A percentile compares a stretch with the other conserved stretches of the same genome.
These are phyloP conservation scores for Habroteleia sp. DNA, from an alignment of 2,888 invertebrate species.

Conservation along the genomic window DNA sequence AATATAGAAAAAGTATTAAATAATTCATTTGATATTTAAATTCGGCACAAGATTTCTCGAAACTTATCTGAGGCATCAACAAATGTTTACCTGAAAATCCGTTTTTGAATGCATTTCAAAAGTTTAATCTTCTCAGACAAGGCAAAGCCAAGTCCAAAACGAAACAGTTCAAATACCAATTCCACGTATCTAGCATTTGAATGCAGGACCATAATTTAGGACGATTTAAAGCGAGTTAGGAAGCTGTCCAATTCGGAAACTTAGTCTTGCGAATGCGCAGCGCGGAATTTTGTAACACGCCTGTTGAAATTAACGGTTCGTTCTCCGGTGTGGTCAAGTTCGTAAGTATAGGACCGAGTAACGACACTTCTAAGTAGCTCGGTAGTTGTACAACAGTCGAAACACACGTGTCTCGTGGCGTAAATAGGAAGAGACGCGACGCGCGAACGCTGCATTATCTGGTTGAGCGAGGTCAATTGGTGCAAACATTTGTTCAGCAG, in stretches of 20 bases:
- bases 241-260: constrained; percentile 35
- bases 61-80: constrained; percentile 1
- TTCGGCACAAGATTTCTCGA: background rate
- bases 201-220: constrained; percentile 49
- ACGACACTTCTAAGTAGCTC: constrained; percentile 46
- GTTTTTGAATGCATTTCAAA: constrained; percentile 37
- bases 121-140: constrained; percentile 54
- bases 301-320: constrained; percentile 54
- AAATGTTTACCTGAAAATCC: constrained; percentile 24
- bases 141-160: constrained; percentile 50
- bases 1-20: too few species aligned
- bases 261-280: constrained; percentile 23
- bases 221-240: constrained; percentile 48
- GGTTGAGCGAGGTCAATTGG: constrained; percentile 68
- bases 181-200: constrained; percentile 52
- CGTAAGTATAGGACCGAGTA: constrained; percentile 12
- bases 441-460: constrained; percentile 71
- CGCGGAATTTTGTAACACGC: constrained; percentile 45
- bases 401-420: constrained; percentile 59
- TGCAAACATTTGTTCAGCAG: constrained; percentile 77
- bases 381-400: constrained; percentile 55
- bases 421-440: constrained; percentile 72
- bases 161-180: constrained; percentile 57
- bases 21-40: background rate
- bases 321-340: constrained; percentile 42